Base-by-base conservation (phyloP, 2,113 vertebrate genomes). In the Callochromis pleurospilus region DNA sequence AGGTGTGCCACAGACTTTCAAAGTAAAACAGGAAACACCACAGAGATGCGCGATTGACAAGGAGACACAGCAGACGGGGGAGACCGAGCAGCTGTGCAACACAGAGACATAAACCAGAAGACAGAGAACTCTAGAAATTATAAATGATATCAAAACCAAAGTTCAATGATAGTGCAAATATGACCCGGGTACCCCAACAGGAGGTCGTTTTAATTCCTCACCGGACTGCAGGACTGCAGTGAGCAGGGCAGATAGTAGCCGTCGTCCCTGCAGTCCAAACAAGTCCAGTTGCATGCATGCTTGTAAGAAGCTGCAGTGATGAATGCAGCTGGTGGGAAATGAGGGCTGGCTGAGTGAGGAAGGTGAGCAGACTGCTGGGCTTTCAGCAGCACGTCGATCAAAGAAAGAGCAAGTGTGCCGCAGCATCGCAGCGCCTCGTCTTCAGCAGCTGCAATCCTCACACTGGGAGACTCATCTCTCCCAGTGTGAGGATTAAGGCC, bases 401-500 rank as follows among this genome's bases (percentile, higher is more conserved):
- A 49, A 82, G 49, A 56, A 9, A 8, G 56, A 62, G 49, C 80
- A 82, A 70, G 33, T 5, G 49, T 81, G 81, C 42, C 11, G 75
- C 82, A 49, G 80, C 82, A 33, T 80, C 38, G 5, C 82, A 9
- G 45, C 49, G 2, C 36, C 58, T 77, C 45, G 42, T 55, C 82
- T 81, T 85, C 56, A 21, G 83, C 65, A 33, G 82, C 80, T 77
- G 62, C 65, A 70, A 55, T 42, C 65, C 83, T 21, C 84, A 86
- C 84, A 21, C 85, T 82, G 81, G 56, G 87, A 87, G 85, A 54
- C 65, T 56, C 31, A 24, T 79, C 60, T 80, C 38, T 60, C 81
- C 49, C 56, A 31, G 79, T 17, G 68, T 38, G 82, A 77, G 90
- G 90, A 89, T 87, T 87, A 87, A 83, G 85, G 79, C 85, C 85